Evolutionary conservation across 53 echinoderm and acorn worm genomes (phyloP), one percentile per base, ranked within the genome.

Genomic region (Crossaster papposus): DNA sequence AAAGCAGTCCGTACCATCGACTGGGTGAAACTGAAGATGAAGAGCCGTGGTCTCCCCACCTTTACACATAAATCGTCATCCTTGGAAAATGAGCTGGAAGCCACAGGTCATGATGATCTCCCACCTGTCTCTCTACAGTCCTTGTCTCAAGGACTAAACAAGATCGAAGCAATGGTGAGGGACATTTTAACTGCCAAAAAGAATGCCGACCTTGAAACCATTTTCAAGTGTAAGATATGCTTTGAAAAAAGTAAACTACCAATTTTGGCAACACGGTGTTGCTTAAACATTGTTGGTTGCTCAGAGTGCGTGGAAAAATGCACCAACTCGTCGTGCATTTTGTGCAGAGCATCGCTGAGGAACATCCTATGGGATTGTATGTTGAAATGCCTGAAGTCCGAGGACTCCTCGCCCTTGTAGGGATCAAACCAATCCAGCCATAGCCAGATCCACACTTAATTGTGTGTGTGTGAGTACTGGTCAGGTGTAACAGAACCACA

Each of bases 11-110:
- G 75, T 36, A 75, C 75, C 31, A 34, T 28, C 8, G 30, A 75
- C 75, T 75, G 75, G 75, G 35, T 75, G 35, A 75, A 75, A 36
- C 75, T 75, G 11, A 75, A 75, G 75, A 30, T 34, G 75, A 75
- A 75, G 35, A 75, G 30, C 31, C 75, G 75, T 1, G 75, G 75
- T 75, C 75, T 75, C 35, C 75, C 75, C 28, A 20, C 75, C 28
- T 35, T 34, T 3, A 75, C 37, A 32, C 32, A 34, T 12, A 75
- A 34, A 75, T 75, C 75, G 5, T 75, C 75, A 75, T 75, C 75
- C 36, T 32, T 9, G 5, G 44, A 44, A 44, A 44, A 44, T 44
- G 0, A 44, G 44, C 6, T 9, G 44, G 75, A 7, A 75, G 35
- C 31, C 12, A 34, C 75, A 38, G 38, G 38, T 38, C 38, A 38